Conservation (phyloP, 2,888 invertebrate genomes). For the Dyspetes luteomarginatus region DNA sequence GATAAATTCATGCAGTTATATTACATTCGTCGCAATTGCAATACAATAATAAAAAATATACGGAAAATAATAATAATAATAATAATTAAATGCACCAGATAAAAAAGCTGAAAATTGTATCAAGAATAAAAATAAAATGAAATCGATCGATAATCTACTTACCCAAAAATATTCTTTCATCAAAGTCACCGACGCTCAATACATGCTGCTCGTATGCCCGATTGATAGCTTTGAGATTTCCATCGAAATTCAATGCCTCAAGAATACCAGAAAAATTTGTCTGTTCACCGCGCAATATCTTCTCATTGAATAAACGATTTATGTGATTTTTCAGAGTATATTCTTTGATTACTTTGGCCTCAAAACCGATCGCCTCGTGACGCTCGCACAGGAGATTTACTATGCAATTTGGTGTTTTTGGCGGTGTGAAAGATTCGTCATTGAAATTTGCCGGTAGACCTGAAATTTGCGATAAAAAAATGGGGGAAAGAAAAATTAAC, state of each 20-base stretch:
- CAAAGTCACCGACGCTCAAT: conserved; percentile 96
- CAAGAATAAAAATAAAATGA: conserved; percentile 19
- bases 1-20: too few relatives aligned
- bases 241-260: conserved; percentile 91
- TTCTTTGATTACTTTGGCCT: conserved; percentile 95
- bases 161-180: conserved; percentile 97
- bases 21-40: too few relatives aligned
- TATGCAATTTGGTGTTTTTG: conserved; percentile 91
- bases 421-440: conserved; percentile 85
- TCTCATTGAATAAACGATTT: conserved; percentile 88
- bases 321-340: conserved; percentile 93
- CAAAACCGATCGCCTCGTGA: conserved; percentile 92
- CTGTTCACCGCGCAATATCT: conserved; percentile 90
- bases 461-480: conserved; percentile 72
- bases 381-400: conserved; percentile 92
- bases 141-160: conserved; percentile 78
- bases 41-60: too few relatives aligned
- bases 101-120: too few relatives aligned
- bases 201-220: conserved; percentile 96
- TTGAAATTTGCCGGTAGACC: conserved; percentile 90
- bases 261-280: conserved; percentile 90
- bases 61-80: too few relatives aligned
- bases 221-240: conserved; percentile 93
- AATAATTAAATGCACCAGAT: too few relatives aligned
- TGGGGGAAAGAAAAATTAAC: background rate